Evolutionary conservation across 1,140 invertebrate species (phyloP), one percentile per base, ranked within the genome.

Genomic region (Leptestheria dahalacensis): DNA sequence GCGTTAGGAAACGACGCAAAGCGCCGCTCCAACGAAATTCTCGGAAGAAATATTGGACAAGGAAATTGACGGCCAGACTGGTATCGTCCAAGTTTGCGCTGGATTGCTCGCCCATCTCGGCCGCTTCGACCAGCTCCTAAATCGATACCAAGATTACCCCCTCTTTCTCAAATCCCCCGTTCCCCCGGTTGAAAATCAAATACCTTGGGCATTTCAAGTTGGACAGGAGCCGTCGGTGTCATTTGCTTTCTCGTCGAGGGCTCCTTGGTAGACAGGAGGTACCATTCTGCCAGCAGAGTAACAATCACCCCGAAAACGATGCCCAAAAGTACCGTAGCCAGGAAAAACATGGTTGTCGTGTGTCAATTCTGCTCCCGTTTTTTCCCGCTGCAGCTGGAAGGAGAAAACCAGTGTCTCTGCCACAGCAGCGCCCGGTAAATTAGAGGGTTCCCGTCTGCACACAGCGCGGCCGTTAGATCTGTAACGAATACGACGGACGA

Each of bases 21-120:
- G 58, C 23, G n/a, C 58, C 58, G 23, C 51, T 48, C 18, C 29
- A 60, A 23, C 48, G 58, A n/a, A 51, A 11, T 51, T 60, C 58
- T 20, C 51, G 58, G 58, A 60, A 60, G n/a, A 60, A 60, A 49
- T 51, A 60, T 21, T 60, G 58, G 15, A 52, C 48, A 1, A 60
- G 48, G 18, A 60, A 52, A 33, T 60, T 60, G 18, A 60, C 49
- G 11, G 58, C 58, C 48, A 60, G 51, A 21, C 47, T 15, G 1
- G 51, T 52, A 15, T 60, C 58, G 51, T 60, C 58, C 33, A 41
- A 41, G 15, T 6, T 15, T 41, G 6, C 15, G 6, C 6, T 6
- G 6, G 33, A 6, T 15, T 41, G 33, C 6, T 41, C 33, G 6
- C 33, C 33, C 33, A 41, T 6, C 15, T 41, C 33, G 6, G 33